phyloP scores from a whole-genome alignment of 2,113 vertebrate genomes.

The Zosterops hypoxanthus region DNA sequence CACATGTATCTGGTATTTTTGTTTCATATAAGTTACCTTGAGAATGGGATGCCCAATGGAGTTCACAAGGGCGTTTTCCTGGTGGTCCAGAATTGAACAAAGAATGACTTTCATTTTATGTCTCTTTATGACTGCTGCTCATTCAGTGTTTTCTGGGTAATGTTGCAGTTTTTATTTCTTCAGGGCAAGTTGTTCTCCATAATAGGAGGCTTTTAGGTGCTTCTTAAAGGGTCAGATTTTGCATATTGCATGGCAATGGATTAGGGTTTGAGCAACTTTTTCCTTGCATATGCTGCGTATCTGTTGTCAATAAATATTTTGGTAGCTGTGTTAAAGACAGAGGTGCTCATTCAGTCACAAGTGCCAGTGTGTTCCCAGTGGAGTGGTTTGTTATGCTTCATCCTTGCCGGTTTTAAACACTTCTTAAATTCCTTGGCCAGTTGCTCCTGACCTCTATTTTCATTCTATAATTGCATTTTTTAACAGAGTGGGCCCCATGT shows the following conservation, averaged over 20 bases:
- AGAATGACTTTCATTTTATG: background rate
- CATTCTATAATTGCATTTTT: background rate
- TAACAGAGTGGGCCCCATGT: background rate
- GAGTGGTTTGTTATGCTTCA: rapidly evolving
- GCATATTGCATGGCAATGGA: background rate
- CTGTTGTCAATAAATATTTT: background rate
- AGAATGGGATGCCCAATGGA: background rate
- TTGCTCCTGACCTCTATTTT: background rate
- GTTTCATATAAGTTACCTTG: background rate
- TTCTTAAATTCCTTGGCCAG: background rate
- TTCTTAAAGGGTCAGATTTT: background rate
- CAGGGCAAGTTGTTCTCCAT: background rate
- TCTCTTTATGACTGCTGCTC: background rate
- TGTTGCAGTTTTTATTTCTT: background rate
- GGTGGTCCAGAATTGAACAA: rapidly evolving
- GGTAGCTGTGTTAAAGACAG: background rate
- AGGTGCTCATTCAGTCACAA: background rate
- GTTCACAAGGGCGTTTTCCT: rapidly evolving
- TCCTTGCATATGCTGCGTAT: rapidly evolving
- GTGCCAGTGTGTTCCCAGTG: background rate
- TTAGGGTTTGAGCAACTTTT: background rate
- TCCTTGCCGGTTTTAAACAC: background rate
- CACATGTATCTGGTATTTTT: background rate
- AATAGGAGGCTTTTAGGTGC: background rate
- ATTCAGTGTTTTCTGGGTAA: background rate